A percentile compares a stretch with the other conserved stretches of the same genome.
Conservation (phyloP, 2,113 vertebrate genomes). For the Oophaga pumilio region DNA sequence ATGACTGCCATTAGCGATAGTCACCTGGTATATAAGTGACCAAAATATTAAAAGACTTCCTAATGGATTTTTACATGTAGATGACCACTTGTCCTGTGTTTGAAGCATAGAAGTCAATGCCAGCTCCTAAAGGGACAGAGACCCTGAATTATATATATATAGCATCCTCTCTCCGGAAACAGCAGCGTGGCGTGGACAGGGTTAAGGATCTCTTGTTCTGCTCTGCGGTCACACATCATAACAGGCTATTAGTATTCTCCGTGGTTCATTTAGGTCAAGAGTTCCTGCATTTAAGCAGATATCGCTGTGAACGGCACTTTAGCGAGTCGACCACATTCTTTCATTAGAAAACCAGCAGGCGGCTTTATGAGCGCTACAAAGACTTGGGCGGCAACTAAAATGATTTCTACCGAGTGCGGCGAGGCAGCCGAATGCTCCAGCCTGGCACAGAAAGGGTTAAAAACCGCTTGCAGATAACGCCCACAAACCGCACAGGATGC, state of each 20-base stretch:
- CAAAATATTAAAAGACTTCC: neutral
- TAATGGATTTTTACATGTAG: no score
- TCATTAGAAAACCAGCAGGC: slow-evolving; percentile 3
- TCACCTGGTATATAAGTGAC: neutral
- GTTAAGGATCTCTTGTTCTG: neutral
- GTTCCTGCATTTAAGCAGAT: slow-evolving; percentile 1
- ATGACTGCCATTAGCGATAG: neutral
- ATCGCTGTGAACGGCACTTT: neutral
- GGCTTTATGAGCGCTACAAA: neutral
- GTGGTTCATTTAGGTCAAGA: neutral
- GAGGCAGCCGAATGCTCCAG: neutral
- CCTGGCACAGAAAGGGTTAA: neutral
- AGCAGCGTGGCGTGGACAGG: neutral
- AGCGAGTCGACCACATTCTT: neutral
- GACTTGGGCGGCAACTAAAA: neutral
- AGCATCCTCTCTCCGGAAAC: neutral
- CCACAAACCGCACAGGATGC: neutral
- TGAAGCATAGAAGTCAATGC: neutral
- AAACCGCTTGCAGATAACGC: neutral
- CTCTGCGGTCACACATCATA: neutral
- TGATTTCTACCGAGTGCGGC: neutral
- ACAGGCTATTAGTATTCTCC: neutral
- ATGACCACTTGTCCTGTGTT: neutral
- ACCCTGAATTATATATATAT: neutral
- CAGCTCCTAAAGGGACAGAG: neutral